Evolutionary conservation across 30 jellyfish, hydroid and myxozoan genomes (phyloP), one percentile per base, ranked within the genome.

Genomic region (Rhopilema esculentum): DNA sequence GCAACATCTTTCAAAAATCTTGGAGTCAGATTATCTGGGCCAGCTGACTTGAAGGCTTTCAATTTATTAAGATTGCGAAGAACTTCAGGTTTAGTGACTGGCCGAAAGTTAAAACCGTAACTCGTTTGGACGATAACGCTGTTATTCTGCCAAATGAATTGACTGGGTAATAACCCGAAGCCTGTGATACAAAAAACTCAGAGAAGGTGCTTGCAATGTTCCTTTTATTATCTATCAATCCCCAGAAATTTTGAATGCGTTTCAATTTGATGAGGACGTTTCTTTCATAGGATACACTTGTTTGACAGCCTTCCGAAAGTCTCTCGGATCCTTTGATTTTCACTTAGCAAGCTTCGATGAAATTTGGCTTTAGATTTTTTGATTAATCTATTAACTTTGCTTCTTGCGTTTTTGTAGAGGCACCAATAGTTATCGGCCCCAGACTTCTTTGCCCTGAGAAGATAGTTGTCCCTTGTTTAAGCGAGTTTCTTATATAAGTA

Each of bases 161-260:
- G 88, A 72, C 72, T 84, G 7, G 86, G 92, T 71, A 84, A 69
- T 75, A 85, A 75, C 62, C 62, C 82, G 82, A 81, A 74, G 89
- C 88, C 73, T 85, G 88, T 53, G 93, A 71, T 85, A 74, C 93
- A 85, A 85, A 84, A 85, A 53, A 72, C 80, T 85, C 82, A 53
- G 83, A 53, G 88, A 83, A 83, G 92, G 85, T 68, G 86, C 51
- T 83, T 83, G 92, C 92, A 69, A 83, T 83, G 92, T 32, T 79
- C 92, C 85, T 67, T 49, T 83, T 83, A 83, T 83, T 49, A 69
- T 83, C 86, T 83, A 49, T 83, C 92, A 69, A 83, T 49, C 77
- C 79, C 86, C 86, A 83, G 92, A 67, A 83, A 83, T 50, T 0
- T 83, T 77, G 33, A 83, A 69, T 40, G 69, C 86, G 72, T 75